Evolutionary conservation across 2,113 vertebrate species (phyloP), one percentile per base, ranked within the genome.

Genomic region (Macrotis lagotis): DNA sequence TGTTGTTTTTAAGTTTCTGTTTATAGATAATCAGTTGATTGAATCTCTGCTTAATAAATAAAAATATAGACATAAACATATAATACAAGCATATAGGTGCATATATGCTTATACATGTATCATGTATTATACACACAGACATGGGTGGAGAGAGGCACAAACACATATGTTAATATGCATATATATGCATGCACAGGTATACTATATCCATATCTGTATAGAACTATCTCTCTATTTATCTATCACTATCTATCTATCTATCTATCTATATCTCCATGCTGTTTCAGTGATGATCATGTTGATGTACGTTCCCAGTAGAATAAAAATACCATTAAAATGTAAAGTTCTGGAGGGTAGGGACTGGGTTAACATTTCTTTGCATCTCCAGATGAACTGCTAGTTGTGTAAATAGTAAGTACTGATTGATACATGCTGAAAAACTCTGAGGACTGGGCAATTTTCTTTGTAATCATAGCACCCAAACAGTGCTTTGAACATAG

Each of bases 1-100:
- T 91, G 94, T 94, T 92, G 88, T 37, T 96, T 97, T 98, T 95
- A 93, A 96, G 88, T 96, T 95, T 91, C 94, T 93, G 90, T 96
- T 92, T 88, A 91, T 55, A 28, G 1, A 55, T 37, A 26, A 91
- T 48, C 47, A 59, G 3, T 48, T 48, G 2, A 55, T 44, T 83
- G 37, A 83, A 83, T 83, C 4, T n/a, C 6, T 83, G 66, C 66
- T 44, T 7, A n/a, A 19, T 19, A 16, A 44, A 3, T 19, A 52
- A 22, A 22, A 14, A 52, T 52, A 16, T 37, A 37, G 5, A 37
- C n/a, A 7, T 22, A 22, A 7, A 16, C 14, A n/a, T 22, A 8
- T 19, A 31, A 31, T 37, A 37, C 11, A 74, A 16, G 12, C 59
- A 83, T 28, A 83, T 7, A 83, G 3, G 1, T 28, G 7, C 37